Conservation (phyloP, 2,888 invertebrate genomes). For the Lissocephala sabroskyi region DNA sequence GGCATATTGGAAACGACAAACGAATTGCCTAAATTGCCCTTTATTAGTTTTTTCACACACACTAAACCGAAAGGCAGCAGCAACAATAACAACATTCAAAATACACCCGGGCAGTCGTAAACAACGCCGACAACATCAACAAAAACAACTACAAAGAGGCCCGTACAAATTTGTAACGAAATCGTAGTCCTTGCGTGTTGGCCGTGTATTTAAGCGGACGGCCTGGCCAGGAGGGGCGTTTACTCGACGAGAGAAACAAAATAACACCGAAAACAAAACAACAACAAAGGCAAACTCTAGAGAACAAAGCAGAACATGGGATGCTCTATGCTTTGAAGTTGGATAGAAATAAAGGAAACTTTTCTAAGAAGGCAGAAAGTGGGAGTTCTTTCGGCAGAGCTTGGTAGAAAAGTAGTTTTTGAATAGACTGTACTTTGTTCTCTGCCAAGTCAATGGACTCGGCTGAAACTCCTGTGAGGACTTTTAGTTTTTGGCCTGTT, state of each 20-base stretch:
- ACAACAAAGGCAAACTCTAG: neutral
- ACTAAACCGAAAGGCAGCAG: too few species aligned
- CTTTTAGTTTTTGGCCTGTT: constrained; percentile 7
- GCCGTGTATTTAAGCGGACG: constrained; percentile 42
- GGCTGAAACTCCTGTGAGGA: neutral
- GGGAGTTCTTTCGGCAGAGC: too few species aligned
- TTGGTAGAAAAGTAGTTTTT: too few species aligned
- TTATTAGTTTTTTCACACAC: constrained; percentile 66
- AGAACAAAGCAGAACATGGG: constrained; percentile 4
- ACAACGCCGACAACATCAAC: constrained; percentile 2
- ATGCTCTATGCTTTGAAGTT: too few species aligned
- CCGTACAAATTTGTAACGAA: constrained; percentile 44
- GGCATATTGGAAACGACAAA: too few species aligned
- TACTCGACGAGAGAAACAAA: too few species aligned
- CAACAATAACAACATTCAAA: too few species aligned
- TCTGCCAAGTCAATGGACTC: too few species aligned
- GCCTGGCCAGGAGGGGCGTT: constrained; percentile 30
- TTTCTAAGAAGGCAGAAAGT: too few species aligned
- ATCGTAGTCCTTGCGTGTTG: constrained; percentile 42
- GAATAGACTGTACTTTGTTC: too few species aligned
- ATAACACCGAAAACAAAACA: constrained; percentile 1
- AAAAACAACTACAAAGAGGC: constrained; percentile 10
- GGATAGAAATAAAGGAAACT: too few species aligned
- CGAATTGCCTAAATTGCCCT: constrained; percentile 59
- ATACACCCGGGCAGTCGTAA: constrained; percentile 6